These are phyloP conservation scores for Sinohyriopsis cumingii DNA, from an alignment of 2,888 invertebrate species.

Conservation along the genomic window DNA sequence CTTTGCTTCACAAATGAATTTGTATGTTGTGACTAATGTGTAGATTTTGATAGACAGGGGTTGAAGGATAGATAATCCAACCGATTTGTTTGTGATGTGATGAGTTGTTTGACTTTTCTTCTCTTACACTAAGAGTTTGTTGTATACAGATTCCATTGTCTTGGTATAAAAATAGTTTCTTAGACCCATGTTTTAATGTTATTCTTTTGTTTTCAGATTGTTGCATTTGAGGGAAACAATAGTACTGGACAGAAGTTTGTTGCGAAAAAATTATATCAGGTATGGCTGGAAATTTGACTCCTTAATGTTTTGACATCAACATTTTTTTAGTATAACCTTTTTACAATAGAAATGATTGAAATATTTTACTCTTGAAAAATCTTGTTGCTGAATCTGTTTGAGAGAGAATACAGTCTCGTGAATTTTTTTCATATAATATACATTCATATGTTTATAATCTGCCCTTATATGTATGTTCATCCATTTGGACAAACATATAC, in stretches of 20 bases:
- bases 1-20: too few relatives aligned
- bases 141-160: not conserved
- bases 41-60: too few relatives aligned
- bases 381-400: too few relatives aligned
- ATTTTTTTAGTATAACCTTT: not conserved
- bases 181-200: not conserved
- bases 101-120: too few relatives aligned
- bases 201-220: constrained; percentile 71
- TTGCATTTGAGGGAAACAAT: constrained; percentile 83
- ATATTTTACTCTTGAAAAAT: not conserved
- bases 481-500: not conserved
- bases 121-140: not conserved
- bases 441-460: not conserved
- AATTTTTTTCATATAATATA: not conserved
- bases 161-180: not conserved
- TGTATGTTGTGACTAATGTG: too few relatives aligned
- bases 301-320: not conserved
- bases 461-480: not conserved
- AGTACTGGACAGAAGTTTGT: constrained; percentile 81
- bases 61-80: too few relatives aligned
- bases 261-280: constrained; percentile 79
- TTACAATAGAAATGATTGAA: not conserved
- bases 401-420: too few relatives aligned
- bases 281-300: constrained; percentile 24
- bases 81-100: too few relatives aligned